Evolutionary conservation across 2,797 vertebrate genomes (phyloP), one percentile per base, ranked within the genome.

Genomic region (Chaetodon trifasciatus): DNA sequence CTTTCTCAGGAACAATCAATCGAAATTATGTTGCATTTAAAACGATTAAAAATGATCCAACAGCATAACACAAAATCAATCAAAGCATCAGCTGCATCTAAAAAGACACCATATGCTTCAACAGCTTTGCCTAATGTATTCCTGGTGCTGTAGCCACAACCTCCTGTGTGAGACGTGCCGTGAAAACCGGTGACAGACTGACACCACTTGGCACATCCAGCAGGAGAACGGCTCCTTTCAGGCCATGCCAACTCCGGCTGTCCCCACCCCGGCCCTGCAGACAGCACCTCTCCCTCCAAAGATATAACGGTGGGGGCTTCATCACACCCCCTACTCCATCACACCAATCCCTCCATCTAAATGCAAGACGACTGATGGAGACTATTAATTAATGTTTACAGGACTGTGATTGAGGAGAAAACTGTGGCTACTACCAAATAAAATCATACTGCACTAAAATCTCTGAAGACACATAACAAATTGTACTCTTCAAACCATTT

Each of bases 131-230:
- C 71, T 91, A 90, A 91, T 90, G 72, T 91, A 79, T 90, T 86
- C 83, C 70, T 53, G 85, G 78, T 83, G 80, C 77, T 82, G 39
- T 40, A 50, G 56, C 82, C 85, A 66, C 68, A 78, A 72, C 85
- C 84, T 92, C 77, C 68, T 68, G 74, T 82, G 84, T 71, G 86
- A 81, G 67, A 58, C 88, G 7, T 86, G 89, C 91, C 90, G 91
- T 61, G 91, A 89, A 74, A 83, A 82, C 81, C 71, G 66, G 70
- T 55, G 85, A 90, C 91, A 92, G 92, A 88, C 89, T 93, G 93
- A 92, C 92, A 93, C 92, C 91, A 81, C 84, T 94, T 94, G 93
- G 91, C 91, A 91, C 87, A 24, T 62, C 50, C 83, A 76, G 84
- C 80, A 79, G 83, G 84, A 85, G 76, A 78, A 78, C 10, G 53